Conservation (phyloP, 1,140 invertebrate species). For the Eupeodes corollae region DNA sequence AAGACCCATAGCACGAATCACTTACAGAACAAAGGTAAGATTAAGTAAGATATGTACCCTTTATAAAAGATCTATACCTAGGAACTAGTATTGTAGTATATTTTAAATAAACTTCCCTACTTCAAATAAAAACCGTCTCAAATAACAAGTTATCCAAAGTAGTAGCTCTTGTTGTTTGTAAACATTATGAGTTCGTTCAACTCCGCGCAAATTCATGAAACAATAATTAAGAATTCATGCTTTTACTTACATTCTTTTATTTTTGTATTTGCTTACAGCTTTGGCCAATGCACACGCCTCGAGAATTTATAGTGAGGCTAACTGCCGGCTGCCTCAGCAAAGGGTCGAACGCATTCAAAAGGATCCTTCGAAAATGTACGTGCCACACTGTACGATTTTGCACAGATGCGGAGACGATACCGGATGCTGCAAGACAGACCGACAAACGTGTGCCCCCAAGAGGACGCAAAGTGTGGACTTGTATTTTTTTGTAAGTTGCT, state of each 20-base stretch:
- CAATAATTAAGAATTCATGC: too few species aligned
- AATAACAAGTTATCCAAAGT: too few species aligned
- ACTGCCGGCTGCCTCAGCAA: slow-evolving; percentile 49
- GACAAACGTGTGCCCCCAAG: slow-evolving; percentile 55
- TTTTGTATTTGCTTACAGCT: slow-evolving; percentile 15
- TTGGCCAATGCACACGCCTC: slow-evolving; percentile 47
- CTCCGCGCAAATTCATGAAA: too few species aligned
- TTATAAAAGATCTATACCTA: too few species aligned
- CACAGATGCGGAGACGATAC: slow-evolving; percentile 66
- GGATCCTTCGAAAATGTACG: slow-evolving; percentile 54
- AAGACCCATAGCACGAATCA: slow-evolving; percentile 8
- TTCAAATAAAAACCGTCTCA: too few species aligned
- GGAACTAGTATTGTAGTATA: too few species aligned
- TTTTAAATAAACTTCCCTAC: not conserved
- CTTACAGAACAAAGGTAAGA: slow-evolving; percentile 11
- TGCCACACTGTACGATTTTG: slow-evolving; percentile 60
- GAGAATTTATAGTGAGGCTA: slow-evolving; percentile 45
- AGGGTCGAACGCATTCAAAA: slow-evolving; percentile 50
- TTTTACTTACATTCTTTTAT: too few species aligned
- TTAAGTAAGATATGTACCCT: too few species aligned
- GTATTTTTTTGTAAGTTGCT: slow-evolving; percentile 57
- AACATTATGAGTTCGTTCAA: too few species aligned
- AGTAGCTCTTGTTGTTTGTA: too few species aligned
- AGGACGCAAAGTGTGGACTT: slow-evolving; percentile 49
- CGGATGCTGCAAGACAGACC: slow-evolving; percentile 55